phyloP scores from a whole-genome alignment of 2,888 invertebrate genomes.

The Nemotelus pantherinus region DNA sequence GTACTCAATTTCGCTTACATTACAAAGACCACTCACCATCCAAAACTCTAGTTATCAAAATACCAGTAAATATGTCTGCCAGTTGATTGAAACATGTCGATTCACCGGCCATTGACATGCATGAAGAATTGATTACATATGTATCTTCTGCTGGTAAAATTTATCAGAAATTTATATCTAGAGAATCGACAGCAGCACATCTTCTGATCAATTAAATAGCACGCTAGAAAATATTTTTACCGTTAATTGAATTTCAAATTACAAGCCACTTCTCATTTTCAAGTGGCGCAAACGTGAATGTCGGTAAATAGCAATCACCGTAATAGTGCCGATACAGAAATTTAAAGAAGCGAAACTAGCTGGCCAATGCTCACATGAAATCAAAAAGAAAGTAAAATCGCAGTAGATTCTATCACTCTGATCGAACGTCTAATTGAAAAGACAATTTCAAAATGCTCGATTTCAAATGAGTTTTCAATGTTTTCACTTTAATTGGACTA shows the following conservation, averaged over 20 bases:
- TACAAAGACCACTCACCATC: no score
- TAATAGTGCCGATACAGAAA: no score
- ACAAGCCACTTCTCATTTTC: no score
- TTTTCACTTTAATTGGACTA: slow-evolving; percentile 24
- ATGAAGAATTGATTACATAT: no score
- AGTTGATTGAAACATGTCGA: no score
- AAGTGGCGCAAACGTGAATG: not conserved
- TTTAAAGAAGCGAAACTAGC: not conserved
- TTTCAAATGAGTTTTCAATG: slow-evolving; percentile 18
- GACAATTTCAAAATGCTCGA: slow-evolving; percentile 11
- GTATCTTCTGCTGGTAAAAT: no score
- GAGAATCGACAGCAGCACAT: no score
- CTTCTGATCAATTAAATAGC: not conserved
- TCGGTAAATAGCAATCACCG: not conserved
- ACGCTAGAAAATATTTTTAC: not conserved
- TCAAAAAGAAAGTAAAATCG: slow-evolving; percentile 7
- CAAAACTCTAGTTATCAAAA: no score
- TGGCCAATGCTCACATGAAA: not conserved
- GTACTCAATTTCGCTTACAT: no score
- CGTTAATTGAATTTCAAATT: slow-evolving; percentile 19
- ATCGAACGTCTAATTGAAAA: slow-evolving; percentile 4
- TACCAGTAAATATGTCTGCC: no score
- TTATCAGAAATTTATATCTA: no score
- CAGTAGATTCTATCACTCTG: not conserved
- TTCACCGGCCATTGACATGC: no score